Percentiles rank a stretch among this genome's conserved stretches.
phyloP scores from a whole-genome alignment of 2,888 invertebrate genomes.

The Brachycybe producta region DNA sequence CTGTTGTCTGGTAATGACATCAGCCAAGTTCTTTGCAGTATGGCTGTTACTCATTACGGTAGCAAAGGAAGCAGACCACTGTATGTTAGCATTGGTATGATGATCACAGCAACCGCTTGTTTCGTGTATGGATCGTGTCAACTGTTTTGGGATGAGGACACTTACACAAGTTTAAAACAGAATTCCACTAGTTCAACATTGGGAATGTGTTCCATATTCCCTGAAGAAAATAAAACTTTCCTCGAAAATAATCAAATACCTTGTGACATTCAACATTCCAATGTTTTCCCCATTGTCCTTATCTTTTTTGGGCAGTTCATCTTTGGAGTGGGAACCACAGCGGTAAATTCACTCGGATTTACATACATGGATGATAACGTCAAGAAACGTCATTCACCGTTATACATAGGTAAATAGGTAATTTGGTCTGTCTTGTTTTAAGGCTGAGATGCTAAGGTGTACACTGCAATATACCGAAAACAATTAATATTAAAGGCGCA shows the following conservation, averaged over 20 bases:
- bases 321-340: constrained; percentile 51
- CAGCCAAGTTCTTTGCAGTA: constrained; percentile 52
- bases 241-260: no score
- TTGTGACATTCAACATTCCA: no score
- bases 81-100: constrained; percentile 57
- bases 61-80: constrained; percentile 56
- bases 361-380: constrained; percentile 56
- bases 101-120: constrained; percentile 50
- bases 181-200: no score
- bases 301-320: constrained; percentile 55
- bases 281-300: constrained; percentile 34
- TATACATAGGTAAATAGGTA: constrained; percentile 41
- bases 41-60: constrained; percentile 53
- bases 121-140: constrained; percentile 42
- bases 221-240: no score
- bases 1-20: constrained; percentile 62
- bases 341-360: constrained; percentile 52
- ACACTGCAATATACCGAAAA: no score
- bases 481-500: constrained; percentile 1
- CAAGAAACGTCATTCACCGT: constrained; percentile 49
- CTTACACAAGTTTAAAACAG: no score
- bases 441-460: no score
- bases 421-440: no score
- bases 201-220: no score
- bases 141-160: constrained; percentile 7